Evolutionary conservation across 2,888 invertebrate genomes (phyloP).

Genomic region (Hirtodrosophila cameraria): DNA sequence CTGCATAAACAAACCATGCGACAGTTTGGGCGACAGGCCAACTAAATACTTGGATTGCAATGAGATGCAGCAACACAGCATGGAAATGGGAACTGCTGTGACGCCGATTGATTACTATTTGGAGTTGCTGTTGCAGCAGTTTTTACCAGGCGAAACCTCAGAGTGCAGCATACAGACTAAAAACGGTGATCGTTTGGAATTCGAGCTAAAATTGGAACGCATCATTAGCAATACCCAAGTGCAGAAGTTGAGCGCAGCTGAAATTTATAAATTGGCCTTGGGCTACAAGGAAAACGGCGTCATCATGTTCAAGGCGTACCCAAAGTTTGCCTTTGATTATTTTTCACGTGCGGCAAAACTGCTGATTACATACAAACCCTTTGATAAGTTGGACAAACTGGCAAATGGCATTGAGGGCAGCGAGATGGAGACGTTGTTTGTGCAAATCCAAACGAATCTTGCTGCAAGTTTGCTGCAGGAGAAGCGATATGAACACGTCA

Average conservation of each 20-base stretch:
- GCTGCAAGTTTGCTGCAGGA: slow-evolving; percentile 91
- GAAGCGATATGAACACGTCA: slow-evolving; percentile 87
- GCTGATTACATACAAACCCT: slow-evolving; percentile 87
- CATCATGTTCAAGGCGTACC: slow-evolving; percentile 87
- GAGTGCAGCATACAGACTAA: slow-evolving; percentile 83
- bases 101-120: slow-evolving; percentile 84
- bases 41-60: slow-evolving; percentile 60
- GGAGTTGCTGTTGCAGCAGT: slow-evolving; percentile 84
- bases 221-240: slow-evolving; percentile 84
- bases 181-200: slow-evolving; percentile 62
- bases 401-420: slow-evolving; percentile 75
- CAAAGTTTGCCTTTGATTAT: slow-evolving; percentile 89
- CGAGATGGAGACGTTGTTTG: slow-evolving; percentile 86
- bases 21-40: slow-evolving; percentile 64
- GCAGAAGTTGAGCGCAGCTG: slow-evolving; percentile 83
- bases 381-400: slow-evolving; percentile 85
- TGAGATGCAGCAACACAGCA: slow-evolving; percentile 26
- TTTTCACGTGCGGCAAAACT: slow-evolving; percentile 91
- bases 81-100: slow-evolving; percentile 84
- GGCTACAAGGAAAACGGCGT: slow-evolving; percentile 86
- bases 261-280: slow-evolving; percentile 84
- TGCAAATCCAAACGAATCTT: slow-evolving; percentile 91
- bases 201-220: slow-evolving; percentile 82
- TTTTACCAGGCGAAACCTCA: slow-evolving; percentile 84
- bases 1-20: slow-evolving; percentile 61